Evolutionary conservation across 2,797 vertebrate species (phyloP).

Genomic region (Toxotes lorentzi): DNA sequence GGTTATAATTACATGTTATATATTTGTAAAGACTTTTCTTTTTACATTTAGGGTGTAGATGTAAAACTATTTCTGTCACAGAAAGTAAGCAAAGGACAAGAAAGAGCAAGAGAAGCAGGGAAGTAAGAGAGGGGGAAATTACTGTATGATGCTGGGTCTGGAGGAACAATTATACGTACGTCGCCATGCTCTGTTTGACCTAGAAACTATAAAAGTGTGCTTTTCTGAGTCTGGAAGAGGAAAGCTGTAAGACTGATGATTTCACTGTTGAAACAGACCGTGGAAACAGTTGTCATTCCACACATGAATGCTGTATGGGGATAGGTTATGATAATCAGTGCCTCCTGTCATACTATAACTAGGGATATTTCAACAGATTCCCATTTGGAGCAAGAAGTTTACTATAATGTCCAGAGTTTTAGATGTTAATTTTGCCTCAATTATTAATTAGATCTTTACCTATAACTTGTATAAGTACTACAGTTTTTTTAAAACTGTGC

Average conservation of each 20-base stretch:
- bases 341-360: slow-evolving; percentile 5
- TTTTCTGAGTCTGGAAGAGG: slow-evolving; percentile 28
- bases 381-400: neutral
- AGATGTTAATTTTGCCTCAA: neutral
- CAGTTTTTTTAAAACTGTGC: neutral
- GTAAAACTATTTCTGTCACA: neutral
- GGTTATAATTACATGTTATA: slow-evolving; percentile 1
- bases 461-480: neutral
- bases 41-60: neutral
- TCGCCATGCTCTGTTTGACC: slow-evolving; percentile 55
- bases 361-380: neutral
- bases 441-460: neutral
- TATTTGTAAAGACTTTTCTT: slow-evolving; percentile 4
- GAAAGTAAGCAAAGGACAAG: slow-evolving; percentile 19
- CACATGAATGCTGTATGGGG: neutral
- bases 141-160: slow-evolving; percentile 50
- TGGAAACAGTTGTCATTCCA: slow-evolving; percentile 36
- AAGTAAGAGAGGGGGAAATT: slow-evolving; percentile 24
- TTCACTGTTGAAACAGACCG: slow-evolving; percentile 36
- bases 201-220: slow-evolving; percentile 56
- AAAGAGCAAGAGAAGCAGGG: neutral
- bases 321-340: slow-evolving; percentile 11
- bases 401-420: neutral
- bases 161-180: slow-evolving; percentile 56
- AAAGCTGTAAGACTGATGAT: slow-evolving; percentile 39